Percentiles rank a stretch among this genome's conserved stretches.
phyloP scores from a whole-genome alignment of 2,113 vertebrate species.

The Cricetomys ansorgei region DNA sequence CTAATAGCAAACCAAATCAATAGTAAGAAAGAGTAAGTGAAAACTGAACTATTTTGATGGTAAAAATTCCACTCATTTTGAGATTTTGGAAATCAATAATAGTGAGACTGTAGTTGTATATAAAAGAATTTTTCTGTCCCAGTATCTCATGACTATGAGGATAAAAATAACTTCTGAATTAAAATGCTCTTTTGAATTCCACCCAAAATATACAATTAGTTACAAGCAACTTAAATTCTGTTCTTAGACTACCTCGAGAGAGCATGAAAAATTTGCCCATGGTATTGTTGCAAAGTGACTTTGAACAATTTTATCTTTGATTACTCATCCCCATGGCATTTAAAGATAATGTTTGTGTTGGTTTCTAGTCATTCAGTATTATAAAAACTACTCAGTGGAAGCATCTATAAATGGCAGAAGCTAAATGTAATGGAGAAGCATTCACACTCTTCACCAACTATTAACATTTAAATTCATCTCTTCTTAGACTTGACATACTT shows the following conservation, averaged over 20 bases:
- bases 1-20: not conserved
- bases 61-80: not conserved
- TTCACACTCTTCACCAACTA: not conserved
- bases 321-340: slow-evolving; percentile 24
- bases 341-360: slow-evolving; percentile 43
- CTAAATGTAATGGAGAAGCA: not conserved
- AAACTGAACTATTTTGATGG: not conserved
- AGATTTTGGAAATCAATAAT: not conserved
- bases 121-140: slow-evolving; percentile 24
- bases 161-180: slow-evolving; percentile 43
- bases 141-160: not conserved
- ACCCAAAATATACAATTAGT: not conserved
- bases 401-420: not conserved
- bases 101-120: not conserved
- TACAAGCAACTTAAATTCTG: not conserved
- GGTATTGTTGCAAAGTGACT: slow-evolving; percentile 17
- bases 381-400: not conserved
- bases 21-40: not conserved
- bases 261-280: not conserved
- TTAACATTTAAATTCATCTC: not conserved
- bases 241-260: not conserved
- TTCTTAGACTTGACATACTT: not conserved
- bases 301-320: slow-evolving; percentile 19
- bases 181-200: not conserved
- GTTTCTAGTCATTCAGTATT: slow-evolving; percentile 30